Percentiles rank a stretch among this genome's conserved stretches.
Evolutionary conservation across 2,797 vertebrate species (phyloP).

Genomic region (Syndactyla subalaris): DNA sequence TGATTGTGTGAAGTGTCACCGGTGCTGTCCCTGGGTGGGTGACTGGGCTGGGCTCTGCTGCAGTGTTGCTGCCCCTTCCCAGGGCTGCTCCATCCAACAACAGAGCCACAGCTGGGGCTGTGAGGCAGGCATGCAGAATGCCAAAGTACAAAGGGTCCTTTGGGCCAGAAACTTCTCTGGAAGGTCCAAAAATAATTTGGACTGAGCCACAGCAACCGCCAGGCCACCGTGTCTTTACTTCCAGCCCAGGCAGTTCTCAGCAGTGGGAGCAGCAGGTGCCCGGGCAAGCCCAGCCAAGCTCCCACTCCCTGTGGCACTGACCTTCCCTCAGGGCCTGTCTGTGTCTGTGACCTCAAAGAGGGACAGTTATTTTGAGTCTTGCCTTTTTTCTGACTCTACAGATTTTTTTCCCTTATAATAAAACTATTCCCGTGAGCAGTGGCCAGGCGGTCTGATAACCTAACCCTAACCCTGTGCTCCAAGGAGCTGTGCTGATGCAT

Average conservation of each 20-base stretch:
- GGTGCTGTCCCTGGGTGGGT: background rate
- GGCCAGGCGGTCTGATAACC: background rate
- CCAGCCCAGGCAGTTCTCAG: background rate
- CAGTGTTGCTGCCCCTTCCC: rapidly evolving
- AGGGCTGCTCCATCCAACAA: background rate
- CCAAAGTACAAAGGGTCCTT: background rate
- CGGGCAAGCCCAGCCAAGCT: background rate
- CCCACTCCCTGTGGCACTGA: background rate
- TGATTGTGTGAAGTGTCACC: background rate
- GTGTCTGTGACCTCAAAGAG: background rate
- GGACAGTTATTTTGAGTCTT: background rate
- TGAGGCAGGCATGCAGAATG: background rate
- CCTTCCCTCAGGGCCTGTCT: background rate
- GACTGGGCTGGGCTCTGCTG: background rate
- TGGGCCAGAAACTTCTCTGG: background rate
- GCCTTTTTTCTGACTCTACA: background rate
- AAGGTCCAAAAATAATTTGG: slow-evolving; percentile 16
- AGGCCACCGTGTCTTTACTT: background rate
- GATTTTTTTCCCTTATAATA: background rate
- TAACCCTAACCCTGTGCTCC: background rate
- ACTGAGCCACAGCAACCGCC: background rate
- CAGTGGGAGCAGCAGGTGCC: rapidly evolving
- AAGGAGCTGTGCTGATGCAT: background rate
- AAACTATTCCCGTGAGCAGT: background rate
- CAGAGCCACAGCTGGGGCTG: background rate